Base-by-base conservation (phyloP, 2,113 vertebrate genomes). In the Mesoclemmys tuberculata region DNA sequence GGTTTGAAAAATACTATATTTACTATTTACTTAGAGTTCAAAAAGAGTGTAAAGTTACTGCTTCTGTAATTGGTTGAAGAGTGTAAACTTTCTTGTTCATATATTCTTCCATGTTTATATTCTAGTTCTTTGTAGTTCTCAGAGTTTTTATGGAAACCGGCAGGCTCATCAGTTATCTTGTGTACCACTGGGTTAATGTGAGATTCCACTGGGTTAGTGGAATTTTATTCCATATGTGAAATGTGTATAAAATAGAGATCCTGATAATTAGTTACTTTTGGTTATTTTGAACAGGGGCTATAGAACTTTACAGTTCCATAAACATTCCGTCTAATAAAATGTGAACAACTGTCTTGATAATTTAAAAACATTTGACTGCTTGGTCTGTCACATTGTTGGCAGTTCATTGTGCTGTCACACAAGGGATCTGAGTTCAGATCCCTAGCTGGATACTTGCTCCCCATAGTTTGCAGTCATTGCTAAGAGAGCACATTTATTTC, bases 1-100 rank as follows among this genome's bases (percentile, higher is more conserved):
- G 52, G 93, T 92, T 93, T 91, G 92, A 51, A 91, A 87, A 94
- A 54, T 77, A 46, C 27, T 93, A 31, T 1, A 55, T 55, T 1
- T 87, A 82, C 0, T 8, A 5, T 90, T 96, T 89, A 10, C 41
- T 48, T 93, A 11, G 38, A 86, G 13, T 46, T 97, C 83, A 35
- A 64, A 88, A 90, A 93, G 77, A 61, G 64, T n/a, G 16, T 61
- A 68, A 68, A 89, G 49, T 24, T 2, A 9, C 74, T 78, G 35
- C 93, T 97, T 94, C 79, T 92, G 87, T 92, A 93, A 56, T 78
- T 86, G 11, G 27, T 54, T 41, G 46, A 89, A 22, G 26, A 82
- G 61, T 52, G 2, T 87, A 83, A 44, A 92, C 92, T 82, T 93
- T 90, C 80, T 0, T 0, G 91, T 38, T 46, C 10, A 41, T 41